Base-by-base conservation (phyloP, 2,797 vertebrate species). In the Sebastes elongatus region DNA sequence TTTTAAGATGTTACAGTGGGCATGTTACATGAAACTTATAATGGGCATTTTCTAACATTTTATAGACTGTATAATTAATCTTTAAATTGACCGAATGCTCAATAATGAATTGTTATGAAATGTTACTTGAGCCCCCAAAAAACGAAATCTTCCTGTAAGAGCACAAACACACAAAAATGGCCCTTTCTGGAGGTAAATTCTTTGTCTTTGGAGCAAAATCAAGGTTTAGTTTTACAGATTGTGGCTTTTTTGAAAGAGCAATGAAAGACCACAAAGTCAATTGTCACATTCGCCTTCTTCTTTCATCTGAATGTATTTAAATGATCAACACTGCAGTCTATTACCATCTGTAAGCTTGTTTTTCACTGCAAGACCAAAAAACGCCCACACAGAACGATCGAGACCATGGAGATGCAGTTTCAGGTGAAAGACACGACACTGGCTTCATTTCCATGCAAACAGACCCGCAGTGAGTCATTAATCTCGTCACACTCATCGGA, bases 391-490 rank as follows among this genome's bases (percentile, higher is more conserved):
- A 30, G 6, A 62, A 5, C 5, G 13, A 13, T 2, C 62, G 1
- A 25, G 32, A 59, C 27, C 42, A 65, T 3, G 2, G 38, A 23
- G 59, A 25, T 60, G 30, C 46, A 70, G 78, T 86, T 90, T 93
- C 77, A 76, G 27, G 68, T 80, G 74, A 84, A 32, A 79, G 42
- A 74, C 14, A 2, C 2, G 42, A 59, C 74, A 38, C 60, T 6
- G 7, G 28, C 1, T 8, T 5, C 10, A 88, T 91, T 89, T 86
- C 79, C 62, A 86, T 49, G 32, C 77, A 27, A 86, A 75, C 20
- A 86, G 57, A 79, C 7, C 10, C 2, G 22, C 25, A 6, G 27
- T 18, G 20, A 33, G 25, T 38, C 20, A 20, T 64, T 52, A 2
- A 60, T 25, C 33, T 35, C 11, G 4, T 65, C 57, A 66, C 55